These are phyloP conservation scores for Patella pellucida DNA, from an alignment of 2,888 invertebrate species.

Conservation along the genomic window DNA sequence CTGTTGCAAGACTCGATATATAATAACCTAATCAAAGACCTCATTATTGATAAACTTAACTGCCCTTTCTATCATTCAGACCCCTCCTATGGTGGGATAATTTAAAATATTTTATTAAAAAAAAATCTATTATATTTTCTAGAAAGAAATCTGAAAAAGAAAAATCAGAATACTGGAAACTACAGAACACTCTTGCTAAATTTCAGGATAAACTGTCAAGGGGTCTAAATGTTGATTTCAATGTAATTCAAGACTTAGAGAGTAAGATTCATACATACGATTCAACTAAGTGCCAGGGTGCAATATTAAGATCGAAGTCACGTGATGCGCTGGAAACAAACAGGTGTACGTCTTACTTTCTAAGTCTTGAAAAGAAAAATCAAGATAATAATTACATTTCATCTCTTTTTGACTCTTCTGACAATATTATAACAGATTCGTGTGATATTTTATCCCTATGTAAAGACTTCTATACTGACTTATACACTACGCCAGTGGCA, in stretches of 20 bases:
- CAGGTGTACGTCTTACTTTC: background rate
- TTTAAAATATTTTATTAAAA: constrained; percentile 27
- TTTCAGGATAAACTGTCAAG: background rate
- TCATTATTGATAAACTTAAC: background rate
- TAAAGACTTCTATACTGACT: background rate
- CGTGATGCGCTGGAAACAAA: background rate
- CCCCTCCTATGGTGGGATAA: constrained; percentile 28
- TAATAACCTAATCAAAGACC: background rate
- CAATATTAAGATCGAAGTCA: background rate
- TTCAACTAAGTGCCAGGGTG: background rate
- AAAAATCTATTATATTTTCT: constrained; percentile 7
- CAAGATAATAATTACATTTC: background rate
- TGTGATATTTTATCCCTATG: background rate
- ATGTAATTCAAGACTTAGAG: background rate
- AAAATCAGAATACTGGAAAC: constrained; percentile 14
- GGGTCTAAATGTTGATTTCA: background rate
- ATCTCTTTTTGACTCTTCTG: background rate
- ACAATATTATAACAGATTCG: background rate
- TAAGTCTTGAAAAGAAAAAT: constrained; percentile 1
- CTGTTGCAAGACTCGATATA: constrained; percentile 16
- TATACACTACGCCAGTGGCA: background rate
- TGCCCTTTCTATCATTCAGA: constrained; percentile 1
- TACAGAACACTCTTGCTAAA: constrained; percentile 12
- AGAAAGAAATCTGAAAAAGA: constrained; percentile 2
- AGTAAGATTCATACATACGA: background rate